Evolutionary conservation across 2,113 vertebrate genomes (phyloP), one percentile per base, ranked within the genome.

Genomic region (Dolichallabes microphthalmus): DNA sequence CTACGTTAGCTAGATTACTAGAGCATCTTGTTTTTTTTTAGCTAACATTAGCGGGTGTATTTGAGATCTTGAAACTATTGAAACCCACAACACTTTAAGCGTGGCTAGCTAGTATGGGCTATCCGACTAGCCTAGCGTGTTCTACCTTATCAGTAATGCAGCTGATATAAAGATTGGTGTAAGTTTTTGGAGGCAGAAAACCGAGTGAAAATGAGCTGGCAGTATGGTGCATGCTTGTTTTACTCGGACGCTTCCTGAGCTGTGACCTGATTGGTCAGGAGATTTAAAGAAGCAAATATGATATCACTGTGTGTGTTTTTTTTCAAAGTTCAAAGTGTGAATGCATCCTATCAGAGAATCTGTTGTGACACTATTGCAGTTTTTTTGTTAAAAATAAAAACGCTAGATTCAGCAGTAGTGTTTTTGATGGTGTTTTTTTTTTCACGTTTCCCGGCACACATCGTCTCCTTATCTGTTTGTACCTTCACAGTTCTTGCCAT

Each of bases 401-500:
- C 20, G 8, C 50, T 75, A 27, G 45, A 53, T 25, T 75, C 68
- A 73, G 82, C 82, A 55, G 66, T 30, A 74, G 53, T 39, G 82
- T 75, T 57, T 57, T 20, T 45, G 27, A 14, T 17, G 22, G 73
- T 30, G 52, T 77, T 77, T 77, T 55, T 10, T 25, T 15, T 45
- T 45, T 8, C 45, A 45, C 45, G 52, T 30, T 77, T 77, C 74
- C 84, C 84, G 74, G 86, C 55, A 88, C 84, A 91, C 69, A 89
- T 89, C 27, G 12, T 35, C 25, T 45, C 8, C 61, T 82, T 87
- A 82, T 86, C 85, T 58, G 80, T 20, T 52, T 53, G 60, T 94
- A 99, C 97, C 98, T 97, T 98, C 97, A 3, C 98, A 99, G 85
- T 93, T 97, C 92, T 97, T 97, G 89, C 97, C 95, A 0, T 99